These are phyloP conservation scores for Nyctibius bracteatus DNA, from an alignment of 2,113 vertebrate genomes.

Conservation along the genomic window DNA sequence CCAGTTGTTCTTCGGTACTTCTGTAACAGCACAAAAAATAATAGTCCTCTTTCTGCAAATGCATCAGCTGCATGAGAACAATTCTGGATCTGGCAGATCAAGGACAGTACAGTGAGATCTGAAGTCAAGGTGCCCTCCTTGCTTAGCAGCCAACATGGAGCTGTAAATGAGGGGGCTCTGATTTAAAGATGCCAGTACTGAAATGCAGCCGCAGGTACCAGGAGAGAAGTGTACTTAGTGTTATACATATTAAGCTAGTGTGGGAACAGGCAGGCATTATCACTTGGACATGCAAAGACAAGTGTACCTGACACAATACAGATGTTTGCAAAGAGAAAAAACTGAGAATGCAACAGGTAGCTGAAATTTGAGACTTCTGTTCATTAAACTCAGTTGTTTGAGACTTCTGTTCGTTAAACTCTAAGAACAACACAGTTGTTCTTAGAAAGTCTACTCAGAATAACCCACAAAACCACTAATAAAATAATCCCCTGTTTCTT, in stretches of 20 bases:
- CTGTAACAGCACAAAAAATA: background rate
- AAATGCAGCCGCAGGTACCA: background rate
- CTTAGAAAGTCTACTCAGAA: background rate
- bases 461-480: background rate
- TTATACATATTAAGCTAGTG: background rate
- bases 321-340: background rate
- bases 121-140: constrained; percentile 25
- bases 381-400: background rate
- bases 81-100: background rate
- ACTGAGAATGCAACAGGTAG: background rate
- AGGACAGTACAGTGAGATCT: constrained; percentile 7
- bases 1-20: background rate
- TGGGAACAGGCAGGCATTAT: background rate
- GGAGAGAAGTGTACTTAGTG: background rate
- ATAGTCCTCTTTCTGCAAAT: background rate
- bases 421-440: background rate
- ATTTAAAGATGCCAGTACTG: background rate
- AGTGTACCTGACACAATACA: rapidly evolving
- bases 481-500: background rate
- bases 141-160: background rate
- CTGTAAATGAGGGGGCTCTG: background rate
- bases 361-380: background rate
- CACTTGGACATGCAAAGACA: background rate
- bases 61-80: background rate
- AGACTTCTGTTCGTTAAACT: background rate